Evolutionary conservation across 2,113 vertebrate genomes (phyloP).

Genomic region (Nipponia nippon): DNA sequence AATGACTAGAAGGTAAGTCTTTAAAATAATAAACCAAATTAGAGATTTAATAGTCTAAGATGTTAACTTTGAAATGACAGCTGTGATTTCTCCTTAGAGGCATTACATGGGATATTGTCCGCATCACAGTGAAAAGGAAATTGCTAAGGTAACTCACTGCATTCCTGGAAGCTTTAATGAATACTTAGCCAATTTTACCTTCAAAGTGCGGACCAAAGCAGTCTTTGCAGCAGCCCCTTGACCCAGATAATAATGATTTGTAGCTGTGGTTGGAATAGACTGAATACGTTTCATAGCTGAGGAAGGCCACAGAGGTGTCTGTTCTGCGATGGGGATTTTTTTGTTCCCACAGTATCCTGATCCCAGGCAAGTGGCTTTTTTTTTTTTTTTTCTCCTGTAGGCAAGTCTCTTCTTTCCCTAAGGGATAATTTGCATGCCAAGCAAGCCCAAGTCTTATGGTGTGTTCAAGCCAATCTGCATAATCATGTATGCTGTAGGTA

Average conservation of each 20-base stretch:
- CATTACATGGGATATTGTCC: background rate
- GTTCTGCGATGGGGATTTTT: background rate
- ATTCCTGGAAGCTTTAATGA: constrained; percentile 39
- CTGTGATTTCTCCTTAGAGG: background rate
- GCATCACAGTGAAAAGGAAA: background rate
- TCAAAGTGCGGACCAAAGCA: background rate
- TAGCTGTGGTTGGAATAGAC: background rate
- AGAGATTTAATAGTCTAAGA: background rate
- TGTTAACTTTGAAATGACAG: constrained; percentile 15
- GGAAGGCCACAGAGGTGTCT: background rate
- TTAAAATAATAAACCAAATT: constrained; percentile 44
- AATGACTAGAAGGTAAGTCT: constrained; percentile 39
- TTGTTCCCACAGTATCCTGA: background rate
- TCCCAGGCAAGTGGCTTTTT: background rate
- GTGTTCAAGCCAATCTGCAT: background rate
- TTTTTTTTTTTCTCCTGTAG: background rate
- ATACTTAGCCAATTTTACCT: background rate
- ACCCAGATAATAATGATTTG: background rate
- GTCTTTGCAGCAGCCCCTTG: background rate
- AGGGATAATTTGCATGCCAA: background rate
- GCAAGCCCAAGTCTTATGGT: background rate
- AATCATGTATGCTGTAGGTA: background rate
- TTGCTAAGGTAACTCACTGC: background rate
- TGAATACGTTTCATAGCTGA: background rate
- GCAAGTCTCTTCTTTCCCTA: background rate